A percentile compares a stretch with the other conserved stretches of the same genome.
phyloP scores from a whole-genome alignment of 2,113 vertebrate genomes.

The Bubalus kerabau region DNA sequence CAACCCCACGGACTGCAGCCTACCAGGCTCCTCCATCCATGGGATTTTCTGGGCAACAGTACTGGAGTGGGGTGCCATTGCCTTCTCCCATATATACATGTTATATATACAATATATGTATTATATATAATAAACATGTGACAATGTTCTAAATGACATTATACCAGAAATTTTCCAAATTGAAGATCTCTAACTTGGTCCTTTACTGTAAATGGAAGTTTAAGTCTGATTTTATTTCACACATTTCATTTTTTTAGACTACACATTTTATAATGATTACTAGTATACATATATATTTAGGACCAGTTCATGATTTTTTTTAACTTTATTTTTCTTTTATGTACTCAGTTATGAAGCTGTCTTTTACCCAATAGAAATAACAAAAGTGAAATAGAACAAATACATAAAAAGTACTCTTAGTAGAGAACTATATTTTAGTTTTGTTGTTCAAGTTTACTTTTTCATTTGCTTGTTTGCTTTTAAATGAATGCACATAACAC shows the following conservation, averaged over 20 bases:
- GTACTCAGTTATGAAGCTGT: background rate
- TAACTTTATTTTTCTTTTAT: background rate
- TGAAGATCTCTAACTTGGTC: background rate
- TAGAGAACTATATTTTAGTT: background rate
- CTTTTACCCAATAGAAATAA: background rate
- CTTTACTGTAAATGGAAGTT: background rate
- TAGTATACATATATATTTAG: background rate
- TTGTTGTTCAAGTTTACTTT: background rate
- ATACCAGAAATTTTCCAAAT: background rate
- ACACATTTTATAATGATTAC: background rate
- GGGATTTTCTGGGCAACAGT: no score
- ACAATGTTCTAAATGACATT: background rate
- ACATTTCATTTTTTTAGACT: background rate
- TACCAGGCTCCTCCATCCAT: no score
- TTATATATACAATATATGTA: background rate
- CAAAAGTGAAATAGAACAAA: background rate
- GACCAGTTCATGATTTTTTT: background rate
- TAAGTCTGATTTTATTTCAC: background rate
- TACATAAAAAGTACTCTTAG: background rate
- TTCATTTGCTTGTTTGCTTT: background rate
- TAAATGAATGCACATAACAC: background rate
- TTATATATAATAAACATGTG: background rate
- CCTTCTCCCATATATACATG: no score
- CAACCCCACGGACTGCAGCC: no score
- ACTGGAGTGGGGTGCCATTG: no score